Evolutionary conservation across 1,140 invertebrate genomes (phyloP).

Genomic region (Gryllus bimaculatus): DNA sequence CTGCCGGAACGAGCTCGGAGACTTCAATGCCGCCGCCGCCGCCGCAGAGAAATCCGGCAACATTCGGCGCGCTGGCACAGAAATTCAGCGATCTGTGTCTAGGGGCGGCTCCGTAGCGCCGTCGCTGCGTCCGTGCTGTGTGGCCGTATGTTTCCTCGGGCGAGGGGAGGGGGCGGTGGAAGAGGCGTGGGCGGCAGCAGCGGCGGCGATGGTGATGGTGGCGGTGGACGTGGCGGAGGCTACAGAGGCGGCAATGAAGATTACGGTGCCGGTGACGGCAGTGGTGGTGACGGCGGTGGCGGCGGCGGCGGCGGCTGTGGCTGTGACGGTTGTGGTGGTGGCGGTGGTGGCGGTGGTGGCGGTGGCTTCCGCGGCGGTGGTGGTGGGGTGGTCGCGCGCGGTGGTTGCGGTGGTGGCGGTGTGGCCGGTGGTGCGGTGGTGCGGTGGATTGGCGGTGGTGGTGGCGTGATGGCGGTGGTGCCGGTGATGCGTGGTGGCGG

Average conservation of each 20-base stretch:
- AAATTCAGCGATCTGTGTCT: background rate
- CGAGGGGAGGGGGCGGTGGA: too few species aligned
- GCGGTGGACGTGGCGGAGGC: background rate
- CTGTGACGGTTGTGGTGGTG: background rate
- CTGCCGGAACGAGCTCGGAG: background rate
- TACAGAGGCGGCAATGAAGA: background rate
- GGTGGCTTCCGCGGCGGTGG: background rate
- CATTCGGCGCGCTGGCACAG: background rate
- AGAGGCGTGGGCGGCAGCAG: background rate
- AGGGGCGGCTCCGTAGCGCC: too few species aligned
- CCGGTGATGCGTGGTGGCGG: too few species aligned
- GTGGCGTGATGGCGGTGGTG: too few species aligned
- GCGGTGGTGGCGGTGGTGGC: background rate
- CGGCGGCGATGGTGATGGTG: background rate
- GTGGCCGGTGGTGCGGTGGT: too few species aligned
- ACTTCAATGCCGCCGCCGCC: background rate
- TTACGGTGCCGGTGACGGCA: background rate
- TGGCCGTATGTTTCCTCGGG: background rate
- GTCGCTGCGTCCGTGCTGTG: background rate
- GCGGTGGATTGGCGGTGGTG: too few species aligned
- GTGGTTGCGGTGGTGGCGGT: too few species aligned
- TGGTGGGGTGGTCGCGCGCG: too few species aligned
- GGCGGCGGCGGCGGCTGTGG: background rate
- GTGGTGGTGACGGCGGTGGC: background rate
- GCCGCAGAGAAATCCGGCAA: background rate